A percentile compares a stretch with the other conserved stretches of the same genome.
These are phyloP conservation scores for Ptychadena robeensis DNA, from an alignment of 2,797 vertebrate genomes.

Conservation along the genomic window DNA sequence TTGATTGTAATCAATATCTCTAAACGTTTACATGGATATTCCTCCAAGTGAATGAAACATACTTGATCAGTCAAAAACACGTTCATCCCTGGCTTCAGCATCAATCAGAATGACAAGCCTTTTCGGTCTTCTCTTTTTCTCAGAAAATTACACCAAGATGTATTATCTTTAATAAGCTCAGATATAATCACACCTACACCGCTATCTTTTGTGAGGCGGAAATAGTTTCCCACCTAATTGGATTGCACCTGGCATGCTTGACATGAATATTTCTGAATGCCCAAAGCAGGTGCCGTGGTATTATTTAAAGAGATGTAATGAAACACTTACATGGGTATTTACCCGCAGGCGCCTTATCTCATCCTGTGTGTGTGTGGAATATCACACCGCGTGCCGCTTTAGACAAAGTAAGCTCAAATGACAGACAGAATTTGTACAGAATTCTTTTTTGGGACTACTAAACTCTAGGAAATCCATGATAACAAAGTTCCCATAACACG, in stretches of 20 bases:
- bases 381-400: conserved; percentile 12
- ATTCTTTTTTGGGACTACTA: conserved; percentile 27
- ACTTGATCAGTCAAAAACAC: conserved; percentile 47
- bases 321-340: conserved; percentile 45
- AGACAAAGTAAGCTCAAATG: conserved; percentile 36
- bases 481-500: conserved; percentile 4
- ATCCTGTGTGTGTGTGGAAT: conserved; percentile 38
- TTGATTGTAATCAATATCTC: conserved; percentile 21
- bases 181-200: conserved; percentile 53
- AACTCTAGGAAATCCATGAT: conserved; percentile 47
- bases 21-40: conserved; percentile 22
- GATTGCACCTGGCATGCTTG: conserved; percentile 44
- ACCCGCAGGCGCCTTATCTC: conserved; percentile 33
- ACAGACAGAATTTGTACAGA: conserved; percentile 50
- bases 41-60: conserved; percentile 34
- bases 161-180: conserved; percentile 54
- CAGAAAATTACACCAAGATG: conserved; percentile 52
- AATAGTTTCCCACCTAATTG: conserved; percentile 46
- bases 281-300: conserved; percentile 36
- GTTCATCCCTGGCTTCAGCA: conserved; percentile 33
- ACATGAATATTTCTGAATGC: conserved; percentile 36
- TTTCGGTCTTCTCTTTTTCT: conserved; percentile 30
- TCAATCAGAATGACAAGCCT: conserved; percentile 57
- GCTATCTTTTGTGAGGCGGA: conserved; percentile 45
- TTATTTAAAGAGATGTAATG: conserved; percentile 52